Evolutionary conservation across 1,140 invertebrate genomes (phyloP).

Genomic region (Heliconius melpomene): DNA sequence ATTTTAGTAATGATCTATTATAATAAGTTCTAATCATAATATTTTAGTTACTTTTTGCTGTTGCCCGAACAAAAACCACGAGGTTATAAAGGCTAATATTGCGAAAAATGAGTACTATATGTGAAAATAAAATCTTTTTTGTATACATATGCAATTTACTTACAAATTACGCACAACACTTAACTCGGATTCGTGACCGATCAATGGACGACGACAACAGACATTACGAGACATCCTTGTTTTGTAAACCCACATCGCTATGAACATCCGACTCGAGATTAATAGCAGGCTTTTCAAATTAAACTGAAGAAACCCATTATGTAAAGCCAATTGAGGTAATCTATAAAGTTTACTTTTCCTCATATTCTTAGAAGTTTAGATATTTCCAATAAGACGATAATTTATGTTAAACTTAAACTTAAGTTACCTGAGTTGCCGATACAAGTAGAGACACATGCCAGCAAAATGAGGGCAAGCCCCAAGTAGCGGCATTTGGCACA

Average conservation of each 20-base stretch:
- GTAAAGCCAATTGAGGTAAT: neutral
- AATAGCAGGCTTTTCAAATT: constrained; percentile 23
- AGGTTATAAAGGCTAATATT: too few relatives aligned
- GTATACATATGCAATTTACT: neutral
- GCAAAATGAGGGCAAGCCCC: constrained; percentile 33
- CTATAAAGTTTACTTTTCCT: neutral
- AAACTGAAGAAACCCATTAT: constrained; percentile 19
- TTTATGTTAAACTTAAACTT: neutral
- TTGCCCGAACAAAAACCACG: too few relatives aligned
- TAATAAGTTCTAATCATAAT: neutral
- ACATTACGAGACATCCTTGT: constrained; percentile 25
- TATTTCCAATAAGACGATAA: neutral
- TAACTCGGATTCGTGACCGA: constrained; percentile 19
- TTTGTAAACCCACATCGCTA: constrained; percentile 23
- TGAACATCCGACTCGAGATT: constrained; percentile 28
- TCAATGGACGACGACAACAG: constrained; percentile 22
- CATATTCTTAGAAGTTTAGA: neutral
- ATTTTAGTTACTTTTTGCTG: neutral
- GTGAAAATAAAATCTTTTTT: neutral
- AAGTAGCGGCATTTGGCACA: constrained; percentile 23
- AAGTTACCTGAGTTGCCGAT: constrained; percentile 46
- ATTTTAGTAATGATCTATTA: neutral
- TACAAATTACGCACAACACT: neutral
- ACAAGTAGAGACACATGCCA: constrained; percentile 36
- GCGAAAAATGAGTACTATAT: neutral